Evolutionary conservation across 2,888 invertebrate species (phyloP).

Genomic region (Clivina fossor): DNA sequence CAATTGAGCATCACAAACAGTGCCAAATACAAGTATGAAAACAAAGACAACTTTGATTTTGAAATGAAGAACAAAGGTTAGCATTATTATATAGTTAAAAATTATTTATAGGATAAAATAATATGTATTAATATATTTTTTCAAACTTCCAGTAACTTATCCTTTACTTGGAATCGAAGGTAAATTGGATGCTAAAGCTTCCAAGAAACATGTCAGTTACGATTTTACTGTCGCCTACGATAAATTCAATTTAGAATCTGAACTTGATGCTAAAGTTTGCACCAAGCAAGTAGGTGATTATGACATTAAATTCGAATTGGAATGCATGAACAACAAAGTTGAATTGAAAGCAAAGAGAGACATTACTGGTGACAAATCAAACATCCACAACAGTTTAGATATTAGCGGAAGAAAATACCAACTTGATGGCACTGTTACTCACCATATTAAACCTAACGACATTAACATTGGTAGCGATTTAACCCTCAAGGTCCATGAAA

Average conservation of each 20-base stretch:
- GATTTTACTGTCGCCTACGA: slow-evolving; percentile 61
- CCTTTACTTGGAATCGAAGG: slow-evolving; percentile 56
- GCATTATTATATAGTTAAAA: slow-evolving; percentile 40
- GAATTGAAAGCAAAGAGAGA: slow-evolving; percentile 61
- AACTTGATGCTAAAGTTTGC: slow-evolving; percentile 53
- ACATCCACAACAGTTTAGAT: slow-evolving; percentile 61
- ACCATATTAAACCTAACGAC: slow-evolving; percentile 59
- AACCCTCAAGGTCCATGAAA: slow-evolving; percentile 59
- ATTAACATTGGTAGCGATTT: slow-evolving; percentile 60
- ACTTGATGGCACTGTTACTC: slow-evolving; percentile 60
- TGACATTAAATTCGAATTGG: slow-evolving; percentile 60
- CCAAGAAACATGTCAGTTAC: slow-evolving; percentile 59
- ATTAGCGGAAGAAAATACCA: slow-evolving; percentile 65
- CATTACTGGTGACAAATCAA: slow-evolving; percentile 61
- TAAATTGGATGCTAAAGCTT: slow-evolving; percentile 60
- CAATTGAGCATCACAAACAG: slow-evolving; percentile 57
- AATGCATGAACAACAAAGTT: slow-evolving; percentile 55
- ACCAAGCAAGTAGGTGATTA: slow-evolving; percentile 56
- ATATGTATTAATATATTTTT: slow-evolving; percentile 9
- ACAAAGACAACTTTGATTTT: slow-evolving; percentile 53
- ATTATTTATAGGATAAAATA: slow-evolving; percentile 9
- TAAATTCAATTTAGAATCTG: slow-evolving; percentile 59
- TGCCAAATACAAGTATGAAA: slow-evolving; percentile 51
- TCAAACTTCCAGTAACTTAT: slow-evolving; percentile 57
- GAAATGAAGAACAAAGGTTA: slow-evolving; percentile 56